Conservation (phyloP, 2,113 vertebrate species). For the Caracal caracal region DNA sequence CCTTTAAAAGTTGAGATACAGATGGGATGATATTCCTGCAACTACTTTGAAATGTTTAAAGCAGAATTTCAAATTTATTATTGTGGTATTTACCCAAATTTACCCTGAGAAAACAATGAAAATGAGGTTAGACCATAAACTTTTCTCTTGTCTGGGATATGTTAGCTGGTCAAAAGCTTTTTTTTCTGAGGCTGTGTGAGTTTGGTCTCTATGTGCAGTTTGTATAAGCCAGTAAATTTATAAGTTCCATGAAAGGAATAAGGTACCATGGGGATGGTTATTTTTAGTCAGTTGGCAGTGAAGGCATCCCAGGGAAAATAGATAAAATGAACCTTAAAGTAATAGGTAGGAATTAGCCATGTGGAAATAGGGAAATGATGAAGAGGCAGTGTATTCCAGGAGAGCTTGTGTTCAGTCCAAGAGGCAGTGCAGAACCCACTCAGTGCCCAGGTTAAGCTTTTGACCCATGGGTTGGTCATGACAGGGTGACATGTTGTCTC, state of each 20-base stretch:
- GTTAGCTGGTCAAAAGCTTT: neutral
- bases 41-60: slow-evolving; percentile 28
- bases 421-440: neutral
- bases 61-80: slow-evolving; percentile 20
- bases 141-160: neutral
- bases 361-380: neutral
- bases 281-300: slow-evolving; percentile 47
- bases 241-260: slow-evolving; percentile 28
- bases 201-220: neutral
- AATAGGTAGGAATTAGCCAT: neutral
- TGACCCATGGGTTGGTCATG: neutral
- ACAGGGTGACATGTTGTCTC: neutral
- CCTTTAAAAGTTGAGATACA: slow-evolving; percentile 20
- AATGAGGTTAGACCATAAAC: neutral
- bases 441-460: neutral
- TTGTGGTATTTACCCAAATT: neutral
- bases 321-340: slow-evolving; percentile 48
- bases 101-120: neutral
- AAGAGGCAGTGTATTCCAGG: neutral
- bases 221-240: slow-evolving; percentile 29
- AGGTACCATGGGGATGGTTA: slow-evolving; percentile 11
- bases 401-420: neutral
- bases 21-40: neutral
- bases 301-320: slow-evolving; percentile 7
- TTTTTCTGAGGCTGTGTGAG: neutral